These are phyloP conservation scores for Epiperipatus broadwayi DNA, from an alignment of 2,888 invertebrate species.

Conservation along the genomic window DNA sequence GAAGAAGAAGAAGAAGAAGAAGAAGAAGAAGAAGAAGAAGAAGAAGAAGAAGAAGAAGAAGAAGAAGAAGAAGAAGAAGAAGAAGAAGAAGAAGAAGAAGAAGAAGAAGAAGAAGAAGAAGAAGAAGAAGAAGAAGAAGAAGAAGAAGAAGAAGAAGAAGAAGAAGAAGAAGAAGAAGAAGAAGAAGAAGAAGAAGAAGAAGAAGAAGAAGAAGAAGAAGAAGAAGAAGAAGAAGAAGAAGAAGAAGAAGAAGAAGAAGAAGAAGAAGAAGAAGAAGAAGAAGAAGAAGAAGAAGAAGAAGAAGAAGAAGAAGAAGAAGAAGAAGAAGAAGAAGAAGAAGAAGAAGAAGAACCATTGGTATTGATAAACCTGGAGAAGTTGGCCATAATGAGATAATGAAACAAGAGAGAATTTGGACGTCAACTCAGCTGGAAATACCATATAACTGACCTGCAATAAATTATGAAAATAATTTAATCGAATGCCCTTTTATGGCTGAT, in stretches of 20 bases:
- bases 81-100: background rate
- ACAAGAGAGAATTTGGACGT: too few species aligned
- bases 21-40: too few species aligned
- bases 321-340: constrained; percentile 4
- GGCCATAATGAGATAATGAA: background rate
- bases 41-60: too few species aligned
- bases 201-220: constrained; percentile 4
- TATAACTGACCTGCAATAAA: too few species aligned
- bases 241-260: constrained; percentile 4
- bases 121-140: constrained; percentile 4
- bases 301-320: constrained; percentile 4
- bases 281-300: constrained; percentile 4
- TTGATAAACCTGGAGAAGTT: too few species aligned
- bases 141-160: constrained; percentile 4
- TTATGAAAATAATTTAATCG: too few species aligned
- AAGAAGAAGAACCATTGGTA: too few species aligned
- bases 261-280: constrained; percentile 4
- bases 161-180: constrained; percentile 4
- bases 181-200: constrained; percentile 4
- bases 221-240: constrained; percentile 4
- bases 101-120: constrained; percentile 4
- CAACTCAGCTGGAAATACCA: too few species aligned
- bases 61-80: background rate
- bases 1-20: too few species aligned
- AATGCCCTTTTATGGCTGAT: too few species aligned